phyloP scores from a whole-genome alignment of 1,140 invertebrate genomes.

The Dendrolimus kikuchii region DNA sequence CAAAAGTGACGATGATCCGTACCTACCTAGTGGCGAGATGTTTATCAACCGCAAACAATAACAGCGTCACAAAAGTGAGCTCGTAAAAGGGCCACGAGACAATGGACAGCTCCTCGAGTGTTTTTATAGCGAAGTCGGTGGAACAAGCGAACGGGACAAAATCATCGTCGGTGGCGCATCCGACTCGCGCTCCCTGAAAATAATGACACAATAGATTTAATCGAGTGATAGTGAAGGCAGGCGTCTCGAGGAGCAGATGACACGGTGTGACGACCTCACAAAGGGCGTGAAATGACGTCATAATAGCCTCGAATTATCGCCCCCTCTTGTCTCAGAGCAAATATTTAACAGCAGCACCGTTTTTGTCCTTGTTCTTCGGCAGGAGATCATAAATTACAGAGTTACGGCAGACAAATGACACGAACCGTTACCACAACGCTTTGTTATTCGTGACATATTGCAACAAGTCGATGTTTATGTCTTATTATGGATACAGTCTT shows the following conservation, averaged over 20 bases:
- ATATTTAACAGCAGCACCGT: slow-evolving; percentile 67
- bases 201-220: slow-evolving; percentile 70
- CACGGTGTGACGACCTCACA: slow-evolving; percentile 66
- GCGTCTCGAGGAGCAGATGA: slow-evolving; percentile 69
- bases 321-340: slow-evolving; percentile 69
- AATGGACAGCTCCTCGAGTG: slow-evolving; percentile 58
- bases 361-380: slow-evolving; percentile 63
- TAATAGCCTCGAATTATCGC: slow-evolving; percentile 72
- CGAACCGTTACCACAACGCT: slow-evolving; percentile 61
- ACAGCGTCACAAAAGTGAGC: slow-evolving; percentile 65
- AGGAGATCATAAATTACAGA: slow-evolving; percentile 65
- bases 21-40: slow-evolving; percentile 66
- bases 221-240: slow-evolving; percentile 64
- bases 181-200: slow-evolving; percentile 58
- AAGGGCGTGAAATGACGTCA: slow-evolving; percentile 71
- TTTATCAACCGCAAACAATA: slow-evolving; percentile 72
- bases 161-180: slow-evolving; percentile 69
- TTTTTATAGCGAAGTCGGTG: slow-evolving; percentile 61
- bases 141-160: slow-evolving; percentile 61
- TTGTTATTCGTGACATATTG: slow-evolving; percentile 65
- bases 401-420: slow-evolving; percentile 60
- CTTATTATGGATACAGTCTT: slow-evolving; percentile 55
- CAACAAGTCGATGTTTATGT: slow-evolving; percentile 63
- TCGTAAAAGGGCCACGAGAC: slow-evolving; percentile 67
- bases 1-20: slow-evolving; percentile 63